Percentiles rank a stretch among this genome's conserved stretches.
Evolutionary conservation across 2,113 vertebrate genomes (phyloP).

Genomic region (Peromyscus maniculatus): DNA sequence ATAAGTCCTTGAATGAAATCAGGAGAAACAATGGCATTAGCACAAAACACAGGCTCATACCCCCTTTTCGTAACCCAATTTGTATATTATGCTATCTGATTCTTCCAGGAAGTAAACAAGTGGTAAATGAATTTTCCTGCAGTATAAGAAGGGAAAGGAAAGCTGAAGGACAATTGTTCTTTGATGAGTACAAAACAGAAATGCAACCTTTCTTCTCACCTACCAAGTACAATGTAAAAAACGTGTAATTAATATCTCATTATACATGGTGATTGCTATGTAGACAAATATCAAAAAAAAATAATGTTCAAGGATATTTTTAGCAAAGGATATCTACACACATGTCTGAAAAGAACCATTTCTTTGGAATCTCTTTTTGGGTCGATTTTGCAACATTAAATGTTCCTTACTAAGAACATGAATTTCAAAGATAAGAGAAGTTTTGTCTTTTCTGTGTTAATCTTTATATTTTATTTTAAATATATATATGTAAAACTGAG

Average conservation of each 20-base stretch:
- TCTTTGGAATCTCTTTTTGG: background rate
- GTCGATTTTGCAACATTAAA: background rate
- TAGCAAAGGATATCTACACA: constrained; percentile 14
- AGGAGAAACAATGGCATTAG: constrained; percentile 43
- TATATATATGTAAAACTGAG: background rate
- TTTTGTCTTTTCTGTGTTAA: background rate
- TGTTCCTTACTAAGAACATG: background rate
- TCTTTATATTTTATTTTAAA: constrained; percentile 46
- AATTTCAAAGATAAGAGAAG: background rate
- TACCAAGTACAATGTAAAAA: constrained; percentile 39
- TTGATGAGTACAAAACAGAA: constrained; percentile 65
- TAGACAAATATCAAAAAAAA: constrained; percentile 62
- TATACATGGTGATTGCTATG: background rate
- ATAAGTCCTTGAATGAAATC: constrained; percentile 35
- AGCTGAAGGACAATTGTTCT: constrained; percentile 64
- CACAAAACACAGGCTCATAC: background rate
- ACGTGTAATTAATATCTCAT: constrained; percentile 54
- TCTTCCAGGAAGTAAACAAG: constrained; percentile 40
- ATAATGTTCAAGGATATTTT: constrained; percentile 27
- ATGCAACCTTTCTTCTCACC: constrained; percentile 51
- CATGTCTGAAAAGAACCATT: background rate
- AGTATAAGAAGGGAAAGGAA: background rate
- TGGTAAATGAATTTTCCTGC: constrained; percentile 50
- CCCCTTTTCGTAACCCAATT: background rate
- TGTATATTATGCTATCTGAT: background rate